A percentile compares a stretch with the other conserved stretches of the same genome.
Evolutionary conservation across 2,888 invertebrate genomes (phyloP).

Genomic region (Tiliacea aurago): DNA sequence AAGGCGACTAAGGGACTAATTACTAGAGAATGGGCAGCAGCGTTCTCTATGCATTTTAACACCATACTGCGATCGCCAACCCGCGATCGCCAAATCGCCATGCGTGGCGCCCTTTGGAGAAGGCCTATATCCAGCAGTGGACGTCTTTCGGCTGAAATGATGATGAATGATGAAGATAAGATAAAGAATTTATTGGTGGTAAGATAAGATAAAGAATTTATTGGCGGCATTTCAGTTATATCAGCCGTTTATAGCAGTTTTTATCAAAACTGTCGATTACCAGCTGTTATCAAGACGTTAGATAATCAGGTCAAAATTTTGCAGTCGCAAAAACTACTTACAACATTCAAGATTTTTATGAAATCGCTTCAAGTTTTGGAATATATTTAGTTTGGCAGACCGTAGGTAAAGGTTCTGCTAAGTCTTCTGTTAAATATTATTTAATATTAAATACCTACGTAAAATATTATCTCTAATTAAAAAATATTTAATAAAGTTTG

Average conservation of each 20-base stretch:
- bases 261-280: conserved; percentile 20
- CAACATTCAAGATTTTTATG: background rate
- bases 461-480: background rate
- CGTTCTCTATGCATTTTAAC: no score
- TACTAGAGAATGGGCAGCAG: no score
- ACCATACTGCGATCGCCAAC: no score
- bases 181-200: no score
- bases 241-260: conserved; percentile 7
- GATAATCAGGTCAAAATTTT: background rate
- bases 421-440: background rate
- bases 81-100: no score
- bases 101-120: no score
- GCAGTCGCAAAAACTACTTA: background rate
- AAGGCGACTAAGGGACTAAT: no score
- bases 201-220: conserved; percentile 30
- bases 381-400: background rate
- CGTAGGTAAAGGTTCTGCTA: background rate
- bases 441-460: background rate
- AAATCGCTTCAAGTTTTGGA: background rate
- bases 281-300: conserved; percentile 18
- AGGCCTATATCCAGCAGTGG: no score
- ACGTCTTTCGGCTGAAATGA: no score
- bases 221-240: background rate
- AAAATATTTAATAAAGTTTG: background rate
- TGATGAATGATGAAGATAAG: no score